Evolutionary conservation across 1,140 invertebrate genomes (phyloP).

Genomic region (Metaphire vulgaris): DNA sequence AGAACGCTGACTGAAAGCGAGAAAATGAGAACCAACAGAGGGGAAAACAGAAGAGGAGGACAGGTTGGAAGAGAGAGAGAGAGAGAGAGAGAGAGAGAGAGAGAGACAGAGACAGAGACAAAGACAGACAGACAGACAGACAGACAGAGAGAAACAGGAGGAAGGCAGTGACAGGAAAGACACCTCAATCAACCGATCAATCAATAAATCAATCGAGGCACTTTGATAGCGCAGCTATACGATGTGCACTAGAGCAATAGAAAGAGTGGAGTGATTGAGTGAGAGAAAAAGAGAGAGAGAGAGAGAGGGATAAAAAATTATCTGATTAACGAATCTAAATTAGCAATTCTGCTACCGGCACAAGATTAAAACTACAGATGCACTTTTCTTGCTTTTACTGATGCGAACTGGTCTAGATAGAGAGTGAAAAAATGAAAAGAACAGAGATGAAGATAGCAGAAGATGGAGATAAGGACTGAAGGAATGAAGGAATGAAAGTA

Average conservation of each 20-base stretch:
- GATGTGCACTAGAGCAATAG: too few species aligned
- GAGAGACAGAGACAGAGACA: background rate
- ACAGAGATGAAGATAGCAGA: background rate
- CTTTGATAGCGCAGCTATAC: too few species aligned
- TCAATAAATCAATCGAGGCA: too few species aligned
- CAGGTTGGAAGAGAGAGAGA: constrained; percentile 15
- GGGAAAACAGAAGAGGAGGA: background rate
- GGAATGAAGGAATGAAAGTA: too few species aligned
- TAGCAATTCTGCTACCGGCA: too few species aligned
- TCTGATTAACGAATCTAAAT: too few species aligned
- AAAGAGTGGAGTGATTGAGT: too few species aligned
- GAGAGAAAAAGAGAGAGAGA: constrained; percentile 7
- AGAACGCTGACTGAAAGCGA: background rate
- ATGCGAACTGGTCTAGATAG: too few species aligned
- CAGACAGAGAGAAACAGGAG: constrained; percentile 18
- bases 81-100: constrained; percentile 23
- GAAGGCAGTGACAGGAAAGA: background rate
- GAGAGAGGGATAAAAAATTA: constrained; percentile 9
- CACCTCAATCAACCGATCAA: too few species aligned
- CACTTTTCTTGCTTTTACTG: too few species aligned
- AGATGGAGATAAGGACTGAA: too few species aligned
- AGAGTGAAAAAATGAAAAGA: background rate
- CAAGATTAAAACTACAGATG: too few species aligned
- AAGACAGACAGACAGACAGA: constrained; percentile 18
- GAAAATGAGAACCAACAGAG: background rate